Percentiles rank a stretch among this genome's conserved stretches.
phyloP scores from a whole-genome alignment of 2,797 vertebrate genomes.

The Poecilia gillii region DNA sequence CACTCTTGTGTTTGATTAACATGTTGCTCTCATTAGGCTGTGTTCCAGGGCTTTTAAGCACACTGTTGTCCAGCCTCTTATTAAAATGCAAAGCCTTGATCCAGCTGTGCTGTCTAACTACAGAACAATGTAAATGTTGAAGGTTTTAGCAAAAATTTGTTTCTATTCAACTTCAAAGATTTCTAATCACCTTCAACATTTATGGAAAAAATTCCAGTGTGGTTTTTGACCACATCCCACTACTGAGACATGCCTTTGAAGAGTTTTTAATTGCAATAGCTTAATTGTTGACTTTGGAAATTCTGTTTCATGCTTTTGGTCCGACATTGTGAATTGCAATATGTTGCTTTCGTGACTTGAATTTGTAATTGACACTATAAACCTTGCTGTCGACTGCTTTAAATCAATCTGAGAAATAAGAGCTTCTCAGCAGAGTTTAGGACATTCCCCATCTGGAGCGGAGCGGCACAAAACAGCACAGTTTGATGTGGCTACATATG shows the following conservation, averaged over 20 bases:
- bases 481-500: not conserved
- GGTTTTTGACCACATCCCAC: not conserved
- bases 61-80: not conserved
- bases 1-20: not conserved
- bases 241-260: not conserved
- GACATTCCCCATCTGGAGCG: not conserved
- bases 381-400: not conserved
- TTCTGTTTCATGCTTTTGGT: not conserved
- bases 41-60: constrained; percentile 1
- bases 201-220: not conserved
- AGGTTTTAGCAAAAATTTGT: not conserved
- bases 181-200: constrained; percentile 1
- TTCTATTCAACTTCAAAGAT: not conserved
- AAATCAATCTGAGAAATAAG: not conserved
- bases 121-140: not conserved
- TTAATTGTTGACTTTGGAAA: not conserved
- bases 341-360: not conserved
- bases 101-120: not conserved
- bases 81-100: constrained; percentile 35
- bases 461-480: not conserved
- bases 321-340: not conserved
- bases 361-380: not conserved
- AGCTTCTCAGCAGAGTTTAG: not conserved
- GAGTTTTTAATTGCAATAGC: not conserved
- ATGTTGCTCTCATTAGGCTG: not conserved